Evolutionary conservation across 2,797 vertebrate species (phyloP), one percentile per base, ranked within the genome.

Genomic region (Gymnodraco acuticeps): DNA sequence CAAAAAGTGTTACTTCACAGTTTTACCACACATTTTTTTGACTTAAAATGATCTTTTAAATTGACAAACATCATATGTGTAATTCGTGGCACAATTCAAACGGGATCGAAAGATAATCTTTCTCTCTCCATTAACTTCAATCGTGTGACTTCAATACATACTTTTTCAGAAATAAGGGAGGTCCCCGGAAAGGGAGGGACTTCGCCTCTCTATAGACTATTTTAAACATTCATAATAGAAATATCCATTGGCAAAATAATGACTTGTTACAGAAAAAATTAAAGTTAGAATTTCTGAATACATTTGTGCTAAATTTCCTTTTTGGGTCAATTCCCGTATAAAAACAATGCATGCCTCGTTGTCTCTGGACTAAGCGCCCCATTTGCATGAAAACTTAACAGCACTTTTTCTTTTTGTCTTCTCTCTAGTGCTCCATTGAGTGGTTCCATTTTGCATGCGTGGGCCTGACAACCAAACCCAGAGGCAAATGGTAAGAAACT

Each of bases 371-470:
- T 19, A 52, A 80, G 17, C 77, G 42, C 38, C 19, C 3, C 33
- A 45, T 69, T 62, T 72, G 31, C 19, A 68, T 46, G 13, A 50
- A 64, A 31, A 68, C 9, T 55, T 52, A 60, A 23, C 23, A 16
- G 16, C 27, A 16, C 11, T 4, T 81, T 23, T 0, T 73, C 1
- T 15, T 75, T 61, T 68, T 70, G 13, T 76, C 14, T 77, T 69
- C 67, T 63, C 43, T 51, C 15, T 91, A 99, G 98, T 99, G 98
- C 91, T 98, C 98, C 87, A 99, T 99, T 45, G 98, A 99, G 88
- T 99, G 98, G 98, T 99, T 99, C 94, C 98, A 99, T 94, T 99
- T 99, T 88, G 96, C 98, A 79, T 99, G 98, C 73, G 98, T 99
- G 82, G 97, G 97, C 77, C 94, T 99, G 88, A 97, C 97, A 33